Percentiles rank a stretch among this genome's conserved stretches.
Conservation (phyloP, 2,113 vertebrate species). For the Melanerpes aurifrons region DNA sequence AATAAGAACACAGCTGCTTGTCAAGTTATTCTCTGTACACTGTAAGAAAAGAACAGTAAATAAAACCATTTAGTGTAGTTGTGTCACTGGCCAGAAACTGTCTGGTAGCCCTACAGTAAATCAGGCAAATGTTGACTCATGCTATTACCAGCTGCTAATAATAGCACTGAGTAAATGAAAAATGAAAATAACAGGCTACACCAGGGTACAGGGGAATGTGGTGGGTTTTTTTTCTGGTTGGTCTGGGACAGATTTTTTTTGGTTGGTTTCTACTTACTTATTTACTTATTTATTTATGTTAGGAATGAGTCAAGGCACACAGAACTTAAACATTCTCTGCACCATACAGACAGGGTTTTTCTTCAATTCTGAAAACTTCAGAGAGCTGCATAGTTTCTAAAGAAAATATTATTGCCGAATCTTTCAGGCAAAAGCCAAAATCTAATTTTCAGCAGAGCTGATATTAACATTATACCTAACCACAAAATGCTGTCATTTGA, state of each 20-base stretch:
- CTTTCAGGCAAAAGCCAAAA: slow-evolving; percentile 59
- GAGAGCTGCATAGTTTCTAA: slow-evolving; percentile 28
- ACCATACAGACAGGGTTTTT: not conserved
- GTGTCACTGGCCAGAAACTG: not conserved
- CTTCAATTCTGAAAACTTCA: slow-evolving; percentile 44
- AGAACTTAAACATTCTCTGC: slow-evolving; percentile 14
- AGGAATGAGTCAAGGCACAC: not conserved
- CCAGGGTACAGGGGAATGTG: not conserved
- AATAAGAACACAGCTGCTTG: not conserved
- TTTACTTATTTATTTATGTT: not conserved
- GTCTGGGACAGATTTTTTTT: not conserved
- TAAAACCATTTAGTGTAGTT: not conserved
- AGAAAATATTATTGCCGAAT: slow-evolving; percentile 45
- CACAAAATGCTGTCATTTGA: slow-evolving; percentile 52
- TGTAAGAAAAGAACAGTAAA: not conserved
- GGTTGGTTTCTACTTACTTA: not conserved
- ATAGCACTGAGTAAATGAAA: not conserved
- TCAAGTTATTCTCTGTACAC: slow-evolving; percentile 1
- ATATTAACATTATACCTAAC: slow-evolving; percentile 54
- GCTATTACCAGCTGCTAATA: not conserved
- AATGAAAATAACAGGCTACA: not conserved
- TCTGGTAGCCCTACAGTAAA: not conserved
- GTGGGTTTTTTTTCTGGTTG: not conserved
- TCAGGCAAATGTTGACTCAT: not conserved
- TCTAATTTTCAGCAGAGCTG: slow-evolving; percentile 37